Evolutionary conservation across 35 echinoderm and acorn worm genomes (phyloP).

Genomic region (Apostichopus japonicus): DNA sequence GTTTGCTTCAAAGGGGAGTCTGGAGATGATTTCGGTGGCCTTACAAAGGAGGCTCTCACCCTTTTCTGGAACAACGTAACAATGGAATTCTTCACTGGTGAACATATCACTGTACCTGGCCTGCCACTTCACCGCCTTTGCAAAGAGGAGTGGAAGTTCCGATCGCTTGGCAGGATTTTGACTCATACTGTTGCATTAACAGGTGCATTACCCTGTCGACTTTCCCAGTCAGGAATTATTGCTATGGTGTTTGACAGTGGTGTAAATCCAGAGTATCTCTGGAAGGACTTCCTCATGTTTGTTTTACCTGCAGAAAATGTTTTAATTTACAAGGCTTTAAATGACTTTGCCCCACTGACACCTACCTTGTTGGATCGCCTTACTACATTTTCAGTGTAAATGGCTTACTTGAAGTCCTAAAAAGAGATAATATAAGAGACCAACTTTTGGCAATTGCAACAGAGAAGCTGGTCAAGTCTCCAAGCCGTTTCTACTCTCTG

Average conservation of each 20-base stretch:
- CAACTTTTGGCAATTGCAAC: neutral
- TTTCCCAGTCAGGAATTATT: neutral
- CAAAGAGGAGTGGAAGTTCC: neutral
- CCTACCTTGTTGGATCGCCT: neutral
- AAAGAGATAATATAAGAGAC: neutral
- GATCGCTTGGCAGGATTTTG: neutral
- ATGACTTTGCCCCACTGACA: neutral
- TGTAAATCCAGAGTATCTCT: constrained; percentile 8
- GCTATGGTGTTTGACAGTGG: neutral
- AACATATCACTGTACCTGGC: neutral
- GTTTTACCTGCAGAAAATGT: neutral
- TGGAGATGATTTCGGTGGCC: neutral
- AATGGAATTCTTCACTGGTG: neutral
- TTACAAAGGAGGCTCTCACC: neutral
- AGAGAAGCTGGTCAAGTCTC: neutral
- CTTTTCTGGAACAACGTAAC: neutral
- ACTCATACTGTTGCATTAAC: neutral
- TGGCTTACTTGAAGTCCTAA: neutral
- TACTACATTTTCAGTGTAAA: neutral
- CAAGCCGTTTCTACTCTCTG: neutral
- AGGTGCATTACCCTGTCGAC: neutral
- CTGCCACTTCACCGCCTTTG: neutral
- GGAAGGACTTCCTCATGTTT: neutral
- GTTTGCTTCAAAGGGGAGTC: neutral
- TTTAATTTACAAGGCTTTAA: neutral